Evolutionary conservation across 2,888 invertebrate species (phyloP).

Genomic region (Tipula vernalis): DNA sequence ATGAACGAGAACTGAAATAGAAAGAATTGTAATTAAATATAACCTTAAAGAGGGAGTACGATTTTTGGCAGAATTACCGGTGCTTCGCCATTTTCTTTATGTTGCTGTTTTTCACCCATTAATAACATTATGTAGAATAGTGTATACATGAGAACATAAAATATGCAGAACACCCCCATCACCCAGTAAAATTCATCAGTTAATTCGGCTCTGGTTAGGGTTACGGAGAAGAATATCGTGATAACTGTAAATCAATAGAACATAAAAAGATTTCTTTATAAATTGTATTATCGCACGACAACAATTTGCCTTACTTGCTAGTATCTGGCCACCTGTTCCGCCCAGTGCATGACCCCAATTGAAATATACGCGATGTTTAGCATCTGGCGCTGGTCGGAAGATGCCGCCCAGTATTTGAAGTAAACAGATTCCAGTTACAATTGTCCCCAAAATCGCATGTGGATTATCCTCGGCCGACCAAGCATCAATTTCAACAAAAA

Average conservation of each 20-base stretch:
- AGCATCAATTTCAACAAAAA: constrained; percentile 65
- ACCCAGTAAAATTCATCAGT: background rate
- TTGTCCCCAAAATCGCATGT: constrained; percentile 69
- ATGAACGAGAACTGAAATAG: background rate
- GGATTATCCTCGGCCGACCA: constrained; percentile 65
- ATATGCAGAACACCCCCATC: background rate
- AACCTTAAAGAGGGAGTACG: background rate
- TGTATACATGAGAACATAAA: background rate
- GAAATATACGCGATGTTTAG: constrained; percentile 64
- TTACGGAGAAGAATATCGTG: background rate
- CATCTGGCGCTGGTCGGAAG: constrained; percentile 74
- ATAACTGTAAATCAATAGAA: background rate
- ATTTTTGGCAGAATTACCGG: background rate
- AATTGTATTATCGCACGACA: background rate
- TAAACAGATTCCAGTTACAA: constrained; percentile 67
- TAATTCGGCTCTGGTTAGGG: background rate
- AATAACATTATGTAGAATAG: background rate
- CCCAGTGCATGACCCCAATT: constrained; percentile 87
- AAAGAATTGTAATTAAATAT: background rate
- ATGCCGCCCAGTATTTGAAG: constrained; percentile 79
- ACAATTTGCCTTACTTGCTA: constrained; percentile 55
- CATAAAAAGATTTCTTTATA: background rate
- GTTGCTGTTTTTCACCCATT: background rate
- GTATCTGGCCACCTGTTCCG: constrained; percentile 77
- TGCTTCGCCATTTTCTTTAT: background rate